Base-by-base conservation (phyloP, 92 coral and sea anemone genomes). In the Epizoanthus fatuus region DNA sequence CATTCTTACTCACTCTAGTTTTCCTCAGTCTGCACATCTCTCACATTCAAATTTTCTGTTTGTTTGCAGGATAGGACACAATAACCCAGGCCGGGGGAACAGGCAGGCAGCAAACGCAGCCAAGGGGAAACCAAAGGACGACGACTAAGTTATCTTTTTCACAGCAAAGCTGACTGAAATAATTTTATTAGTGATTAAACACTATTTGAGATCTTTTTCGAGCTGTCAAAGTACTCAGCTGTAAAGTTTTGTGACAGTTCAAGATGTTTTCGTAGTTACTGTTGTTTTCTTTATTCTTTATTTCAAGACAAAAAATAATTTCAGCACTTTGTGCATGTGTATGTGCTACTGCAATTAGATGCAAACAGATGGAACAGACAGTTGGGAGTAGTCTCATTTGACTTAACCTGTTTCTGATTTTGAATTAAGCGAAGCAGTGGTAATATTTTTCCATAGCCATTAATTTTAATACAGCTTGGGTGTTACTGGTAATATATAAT, bases 1-100 rank as follows among this genome's bases (percentile, higher is more conserved):
- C 47, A 47, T 47, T 49, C 53, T 47, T 47, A 47, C 7, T 7
- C 52, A 47, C 9, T 47, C 52, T 12, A 49, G 53, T 49, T 49
- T 8, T 1, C 53, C 13, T 49, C 53, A 44, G 49, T 44, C 49
- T 44, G 3, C 11, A 49, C 53, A 49, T 49, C 53, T 29, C 35
- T 49, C 13, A 49, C 11, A 49, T 49, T 49, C 53, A 49, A 1
- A 49, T 49, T 6, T 49, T 49, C 13, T 49, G 53, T 49, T 49
- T 47, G 49, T 45, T 37, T 42, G 44, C 69, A 76, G 81, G 69
- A 76, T 76, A 9, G 81, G 81, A 76, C 29, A 8, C 2, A 76
- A 59, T 59, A 35, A n/a, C 15, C 45, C 56, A 0, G 75, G 75
- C 29, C 75, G 44, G 55, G 81, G 81, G 19, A 35, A 76, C 81